phyloP scores from a whole-genome alignment of 2,113 vertebrate species.

The Talpa occidentalis region DNA sequence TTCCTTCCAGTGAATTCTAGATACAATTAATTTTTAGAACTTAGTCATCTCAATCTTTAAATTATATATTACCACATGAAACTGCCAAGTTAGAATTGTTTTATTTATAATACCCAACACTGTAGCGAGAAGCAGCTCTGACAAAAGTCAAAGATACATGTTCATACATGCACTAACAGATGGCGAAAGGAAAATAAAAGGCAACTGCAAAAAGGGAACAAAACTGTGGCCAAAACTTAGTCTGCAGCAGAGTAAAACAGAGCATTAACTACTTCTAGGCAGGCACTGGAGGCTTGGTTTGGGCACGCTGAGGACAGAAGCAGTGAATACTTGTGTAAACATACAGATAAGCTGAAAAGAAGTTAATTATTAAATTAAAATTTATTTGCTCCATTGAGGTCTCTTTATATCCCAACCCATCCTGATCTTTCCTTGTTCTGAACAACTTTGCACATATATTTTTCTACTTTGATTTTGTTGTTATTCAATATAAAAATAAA shows the following conservation, averaged over 20 bases:
- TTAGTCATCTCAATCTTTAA: slow-evolving; percentile 39
- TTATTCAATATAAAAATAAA: slow-evolving; percentile 46
- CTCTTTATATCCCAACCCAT: slow-evolving; percentile 34
- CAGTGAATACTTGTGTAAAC: slow-evolving; percentile 44
- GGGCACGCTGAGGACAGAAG: slow-evolving; percentile 16
- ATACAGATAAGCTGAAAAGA: slow-evolving; percentile 60
- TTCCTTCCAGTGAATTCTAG: background rate
- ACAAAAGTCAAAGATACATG: slow-evolving; percentile 40
- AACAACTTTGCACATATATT: background rate
- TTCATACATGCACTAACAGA: slow-evolving; percentile 46
- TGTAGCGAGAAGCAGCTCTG: background rate
- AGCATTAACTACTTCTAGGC: slow-evolving; percentile 46
- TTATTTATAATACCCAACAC: slow-evolving; percentile 15
- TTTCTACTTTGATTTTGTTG: slow-evolving; percentile 36
- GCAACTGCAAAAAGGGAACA: slow-evolving; percentile 45
- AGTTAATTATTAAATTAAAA: slow-evolving; percentile 70
- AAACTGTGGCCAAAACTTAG: slow-evolving; percentile 55
- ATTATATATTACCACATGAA: background rate
- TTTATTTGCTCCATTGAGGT: slow-evolving; percentile 57
- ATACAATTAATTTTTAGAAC: slow-evolving; percentile 20
- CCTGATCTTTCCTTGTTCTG: slow-evolving; percentile 40
- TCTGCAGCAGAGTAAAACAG: slow-evolving; percentile 48
- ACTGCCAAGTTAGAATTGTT: slow-evolving; percentile 14
- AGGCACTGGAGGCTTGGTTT: slow-evolving; percentile 42
- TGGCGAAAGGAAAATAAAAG: slow-evolving; percentile 37